Conservation (phyloP, 2,797 vertebrate genomes). For the Danio choprae region DNA sequence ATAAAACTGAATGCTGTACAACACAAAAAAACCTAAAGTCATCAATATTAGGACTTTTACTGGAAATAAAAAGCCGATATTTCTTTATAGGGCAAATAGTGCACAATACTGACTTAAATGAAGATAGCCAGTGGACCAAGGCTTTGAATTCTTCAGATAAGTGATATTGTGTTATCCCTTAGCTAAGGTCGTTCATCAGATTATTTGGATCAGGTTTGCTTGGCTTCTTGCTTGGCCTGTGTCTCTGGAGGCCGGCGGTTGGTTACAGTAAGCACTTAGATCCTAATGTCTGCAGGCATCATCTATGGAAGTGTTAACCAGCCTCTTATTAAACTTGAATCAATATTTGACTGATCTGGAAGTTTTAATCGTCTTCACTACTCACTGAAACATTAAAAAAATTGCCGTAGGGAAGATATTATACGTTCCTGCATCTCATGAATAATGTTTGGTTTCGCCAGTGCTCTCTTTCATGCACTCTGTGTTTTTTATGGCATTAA, state of each 20-base stretch:
- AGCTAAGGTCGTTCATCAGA: conserved; percentile 20
- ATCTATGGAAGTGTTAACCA: conserved; percentile 9
- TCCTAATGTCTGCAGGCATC: conserved; percentile 1
- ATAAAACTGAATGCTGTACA: not conserved
- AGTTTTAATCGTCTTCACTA: not conserved
- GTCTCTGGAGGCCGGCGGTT: conserved; percentile 18
- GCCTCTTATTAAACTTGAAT: not conserved
- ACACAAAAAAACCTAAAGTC: not conserved
- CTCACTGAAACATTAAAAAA: not conserved
- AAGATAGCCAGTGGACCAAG: conserved; percentile 6
- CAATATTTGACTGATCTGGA: not conserved
- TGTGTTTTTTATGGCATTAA: conserved; percentile 36
- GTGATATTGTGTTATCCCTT: conserved; percentile 24
- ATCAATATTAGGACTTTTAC: not conserved
- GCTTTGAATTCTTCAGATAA: conserved; percentile 54
- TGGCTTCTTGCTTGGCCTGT: not conserved
- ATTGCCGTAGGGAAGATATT: not conserved
- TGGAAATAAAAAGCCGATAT: not conserved
- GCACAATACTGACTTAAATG: conserved; percentile 16
- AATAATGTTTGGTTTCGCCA: not conserved
- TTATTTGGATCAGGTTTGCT: conserved; percentile 23
- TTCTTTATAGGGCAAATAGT: conserved; percentile 11
- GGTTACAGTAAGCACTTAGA: conserved; percentile 37
- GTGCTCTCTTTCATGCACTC: not conserved
- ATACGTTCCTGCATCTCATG: not conserved